These are phyloP conservation scores for Trematomus bernacchii DNA, from an alignment of 2,797 vertebrate genomes.

Conservation along the genomic window DNA sequence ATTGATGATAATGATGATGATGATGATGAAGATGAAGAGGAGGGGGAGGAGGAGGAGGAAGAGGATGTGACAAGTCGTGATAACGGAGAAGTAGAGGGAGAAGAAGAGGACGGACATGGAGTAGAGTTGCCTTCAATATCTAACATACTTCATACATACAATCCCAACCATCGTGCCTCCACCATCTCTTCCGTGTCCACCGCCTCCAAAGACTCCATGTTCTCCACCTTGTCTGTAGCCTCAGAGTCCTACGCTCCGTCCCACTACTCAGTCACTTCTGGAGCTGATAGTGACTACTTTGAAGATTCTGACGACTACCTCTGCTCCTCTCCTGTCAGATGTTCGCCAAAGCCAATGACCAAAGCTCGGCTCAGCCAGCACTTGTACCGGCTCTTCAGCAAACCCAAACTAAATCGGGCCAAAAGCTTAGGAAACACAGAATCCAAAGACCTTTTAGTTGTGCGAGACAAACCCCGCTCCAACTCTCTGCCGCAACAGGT, in stretches of 20 bases:
- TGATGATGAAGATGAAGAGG: conserved; percentile 77
- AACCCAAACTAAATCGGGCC: conserved; percentile 87
- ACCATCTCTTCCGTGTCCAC: conserved; percentile 85
- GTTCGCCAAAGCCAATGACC: conserved; percentile 63
- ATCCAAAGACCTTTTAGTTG: conserved; percentile 64
- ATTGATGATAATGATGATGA: conserved; percentile 69
- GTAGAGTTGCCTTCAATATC: conserved; percentile 42
- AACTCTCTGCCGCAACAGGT: conserved; percentile 93
- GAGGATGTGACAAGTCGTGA: conserved; percentile 80
- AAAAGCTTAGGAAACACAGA: conserved; percentile 91
- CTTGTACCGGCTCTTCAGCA: conserved; percentile 87
- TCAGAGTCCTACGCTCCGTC: conserved; percentile 88
- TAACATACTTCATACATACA: conserved; percentile 37
- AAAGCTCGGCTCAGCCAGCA: conserved; percentile 85
- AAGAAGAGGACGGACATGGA: conserved; percentile 67
- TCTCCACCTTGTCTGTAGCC: conserved; percentile 84
- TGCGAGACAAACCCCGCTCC: conserved; percentile 89
- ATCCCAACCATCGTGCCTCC: conserved; percentile 82
- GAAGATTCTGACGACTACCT: conserved; percentile 90
- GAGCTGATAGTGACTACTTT: conserved; percentile 91
- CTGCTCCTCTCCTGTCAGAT: conserved; percentile 52
- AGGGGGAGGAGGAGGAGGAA: conserved; percentile 67
- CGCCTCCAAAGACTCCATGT: conserved; percentile 89
- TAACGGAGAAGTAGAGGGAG: conserved; percentile 65
- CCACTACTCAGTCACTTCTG: conserved; percentile 90